These are phyloP conservation scores for Laticauda laticaudata DNA, from an alignment of 2,113 vertebrate genomes.

Conservation along the genomic window DNA sequence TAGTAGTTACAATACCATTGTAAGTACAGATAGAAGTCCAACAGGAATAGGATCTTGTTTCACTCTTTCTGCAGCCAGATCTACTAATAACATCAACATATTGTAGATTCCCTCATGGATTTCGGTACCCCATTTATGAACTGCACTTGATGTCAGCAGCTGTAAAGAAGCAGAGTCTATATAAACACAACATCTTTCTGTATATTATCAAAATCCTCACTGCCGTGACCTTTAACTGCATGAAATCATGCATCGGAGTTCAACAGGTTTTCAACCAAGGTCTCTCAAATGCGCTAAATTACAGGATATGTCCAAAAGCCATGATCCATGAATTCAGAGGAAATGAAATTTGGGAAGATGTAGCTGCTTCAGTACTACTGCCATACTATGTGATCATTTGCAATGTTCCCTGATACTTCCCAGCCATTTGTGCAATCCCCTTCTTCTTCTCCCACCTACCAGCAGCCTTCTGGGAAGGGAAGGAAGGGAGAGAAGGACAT, in stretches of 20 bases:
- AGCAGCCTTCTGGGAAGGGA: background rate
- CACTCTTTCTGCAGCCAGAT: constrained; percentile 92
- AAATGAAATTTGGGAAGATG: background rate
- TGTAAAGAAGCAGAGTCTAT: constrained; percentile 50
- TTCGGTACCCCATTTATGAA: constrained; percentile 99
- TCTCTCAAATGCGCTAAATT: background rate
- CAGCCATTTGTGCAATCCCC: background rate
- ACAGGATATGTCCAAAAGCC: background rate
- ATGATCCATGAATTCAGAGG: background rate
- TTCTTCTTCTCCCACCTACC: background rate
- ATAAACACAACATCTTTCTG: background rate
- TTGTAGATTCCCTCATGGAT: constrained; percentile 99
- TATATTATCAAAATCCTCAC: background rate
- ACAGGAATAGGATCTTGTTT: constrained; percentile 94
- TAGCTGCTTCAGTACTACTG: background rate
- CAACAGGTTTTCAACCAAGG: background rate
- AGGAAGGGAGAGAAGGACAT: background rate
- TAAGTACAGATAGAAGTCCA: constrained; percentile 89
- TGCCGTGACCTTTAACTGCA: background rate
- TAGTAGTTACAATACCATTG: constrained; percentile 79
- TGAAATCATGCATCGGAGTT: background rate
- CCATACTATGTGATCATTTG: background rate
- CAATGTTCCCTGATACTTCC: background rate
- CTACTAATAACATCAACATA: constrained; percentile 97
- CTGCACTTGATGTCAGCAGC: constrained; percentile 95